Evolutionary conservation across 2,797 vertebrate species (phyloP).

Genomic region (Spinus pinus): DNA sequence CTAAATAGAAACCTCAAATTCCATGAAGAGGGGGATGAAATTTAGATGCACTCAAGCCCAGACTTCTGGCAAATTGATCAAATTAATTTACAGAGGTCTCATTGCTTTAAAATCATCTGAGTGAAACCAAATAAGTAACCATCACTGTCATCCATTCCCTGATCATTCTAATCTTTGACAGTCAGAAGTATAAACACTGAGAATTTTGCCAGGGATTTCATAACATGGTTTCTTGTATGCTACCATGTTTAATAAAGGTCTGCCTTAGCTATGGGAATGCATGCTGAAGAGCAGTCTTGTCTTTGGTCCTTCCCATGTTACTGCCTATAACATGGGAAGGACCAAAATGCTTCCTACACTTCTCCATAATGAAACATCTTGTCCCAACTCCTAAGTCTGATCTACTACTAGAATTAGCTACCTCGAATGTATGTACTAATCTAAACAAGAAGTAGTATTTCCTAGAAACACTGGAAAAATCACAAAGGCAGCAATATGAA

Average conservation of each 20-base stretch:
- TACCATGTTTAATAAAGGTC: background rate
- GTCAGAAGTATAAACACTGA: background rate
- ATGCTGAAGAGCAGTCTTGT: background rate
- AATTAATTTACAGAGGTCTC: background rate
- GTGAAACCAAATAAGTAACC: background rate
- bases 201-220: background rate
- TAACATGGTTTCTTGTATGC: background rate
- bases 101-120: background rate
- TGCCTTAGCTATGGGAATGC: background rate
- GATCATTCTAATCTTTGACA: background rate
- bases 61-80: background rate
- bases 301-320: too few species aligned
- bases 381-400: background rate
- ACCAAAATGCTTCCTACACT: background rate
- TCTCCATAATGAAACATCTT: background rate
- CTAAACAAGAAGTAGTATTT: background rate
- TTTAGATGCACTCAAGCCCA: background rate
- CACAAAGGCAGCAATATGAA: background rate
- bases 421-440: background rate
- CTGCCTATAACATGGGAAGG: background rate
- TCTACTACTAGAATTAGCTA: background rate
- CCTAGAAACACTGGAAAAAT: background rate
- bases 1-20: background rate
- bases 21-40: background rate
- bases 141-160: background rate